Base-by-base conservation (phyloP, 2,113 vertebrate genomes). In the Epinephelus fuscoguttatus region DNA sequence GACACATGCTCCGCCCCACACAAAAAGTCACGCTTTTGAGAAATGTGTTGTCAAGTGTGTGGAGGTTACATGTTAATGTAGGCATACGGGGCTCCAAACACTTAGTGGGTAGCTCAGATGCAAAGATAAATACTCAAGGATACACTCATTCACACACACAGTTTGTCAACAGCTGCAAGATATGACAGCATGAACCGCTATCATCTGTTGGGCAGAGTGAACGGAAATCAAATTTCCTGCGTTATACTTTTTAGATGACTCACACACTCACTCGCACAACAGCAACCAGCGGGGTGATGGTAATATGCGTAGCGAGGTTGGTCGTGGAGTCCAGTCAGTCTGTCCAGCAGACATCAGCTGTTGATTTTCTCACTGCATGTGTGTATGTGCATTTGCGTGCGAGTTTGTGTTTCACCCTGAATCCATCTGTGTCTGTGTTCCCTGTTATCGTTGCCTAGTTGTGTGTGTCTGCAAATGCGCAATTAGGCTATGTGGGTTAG, bases 111-210 rank as follows among this genome's bases (percentile, higher is more conserved):
- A 12, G 4, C 53, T 42, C 50, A 4, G 13, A 53, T 50, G 33
- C 25, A 23, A 64, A 69, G 71, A 77, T 61, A 33, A 47, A 75
- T 57, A 56, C 50, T 79, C 61, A 56, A 49, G 59, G 47, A 52
- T 30, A 11, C 56, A 49, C 61, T 77, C 81, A 60, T 75, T 75
- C 66, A 78, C 84, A 69, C 75, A 53, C 63, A 27, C 47, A 56
- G 63, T 85, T 75, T 75, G 77, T 86, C 81, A 88, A 79, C 93
- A 94, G 93, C 91, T 94, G 92, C 86, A 82, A 66, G n/a, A 79
- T 60, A 75, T 45, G 42, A 82, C 74, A 74, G 25, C 25, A 66
- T 45, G n/a, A 74, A 50, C 19, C 62, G 73, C 66, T 71, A 73
- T 88, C 72, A 78, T 90, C 86, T 84, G 79, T 78, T 89, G 82